Conservation (phyloP, 2,797 vertebrate species). For the Philypnodon macrostomus region DNA sequence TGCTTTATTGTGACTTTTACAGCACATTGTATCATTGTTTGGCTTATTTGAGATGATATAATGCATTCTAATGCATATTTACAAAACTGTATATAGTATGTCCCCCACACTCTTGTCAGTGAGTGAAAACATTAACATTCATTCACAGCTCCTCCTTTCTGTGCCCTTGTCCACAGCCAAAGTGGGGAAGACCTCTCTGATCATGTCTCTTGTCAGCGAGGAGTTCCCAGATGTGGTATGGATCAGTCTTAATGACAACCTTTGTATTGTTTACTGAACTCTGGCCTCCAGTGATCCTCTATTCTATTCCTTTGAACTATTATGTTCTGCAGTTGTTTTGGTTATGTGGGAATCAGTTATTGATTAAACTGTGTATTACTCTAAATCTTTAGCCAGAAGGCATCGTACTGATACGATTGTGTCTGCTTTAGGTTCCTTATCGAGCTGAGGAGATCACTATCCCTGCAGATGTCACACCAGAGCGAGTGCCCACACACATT, state of each 20-base stretch:
- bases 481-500: conserved; percentile 95
- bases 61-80: too few relatives aligned
- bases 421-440: conserved; percentile 83
- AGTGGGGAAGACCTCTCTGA: conserved; percentile 96
- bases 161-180: conserved; percentile 80
- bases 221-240: conserved; percentile 95
- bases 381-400: neutral
- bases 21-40: too few relatives aligned
- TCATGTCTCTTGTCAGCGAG: conserved; percentile 98
- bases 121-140: too few relatives aligned
- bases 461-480: conserved; percentile 94
- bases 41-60: too few relatives aligned
- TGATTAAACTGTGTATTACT: neutral
- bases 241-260: neutral
- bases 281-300: too few relatives aligned
- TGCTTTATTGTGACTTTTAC: neutral
- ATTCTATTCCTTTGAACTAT: neutral
- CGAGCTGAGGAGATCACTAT: conserved; percentile 97
- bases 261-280: neutral
- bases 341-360: too few relatives aligned
- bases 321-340: too few relatives aligned
- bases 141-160: neutral
- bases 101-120: too few relatives aligned
- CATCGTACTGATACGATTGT: neutral
- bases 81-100: too few relatives aligned